phyloP scores from a whole-genome alignment of 2,888 invertebrate genomes.

The Cephus spinipes region DNA sequence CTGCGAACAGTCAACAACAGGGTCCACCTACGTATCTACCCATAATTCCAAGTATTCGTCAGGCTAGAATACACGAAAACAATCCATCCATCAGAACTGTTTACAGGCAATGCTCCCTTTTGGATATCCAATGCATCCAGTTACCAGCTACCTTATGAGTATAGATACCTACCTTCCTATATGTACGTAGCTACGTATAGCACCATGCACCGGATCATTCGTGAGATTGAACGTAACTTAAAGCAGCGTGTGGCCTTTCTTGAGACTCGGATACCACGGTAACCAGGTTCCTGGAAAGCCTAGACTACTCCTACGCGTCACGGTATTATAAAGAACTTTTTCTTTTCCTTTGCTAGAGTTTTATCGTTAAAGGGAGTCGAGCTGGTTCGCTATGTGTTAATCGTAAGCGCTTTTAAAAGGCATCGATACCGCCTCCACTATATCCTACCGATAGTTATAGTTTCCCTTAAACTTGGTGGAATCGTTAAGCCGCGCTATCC shows the following conservation, averaged over 20 bases:
- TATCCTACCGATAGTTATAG: background rate
- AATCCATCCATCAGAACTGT: constrained; percentile 49
- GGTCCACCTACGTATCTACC: background rate
- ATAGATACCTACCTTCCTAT: background rate
- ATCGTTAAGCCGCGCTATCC: background rate
- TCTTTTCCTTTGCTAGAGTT: background rate
- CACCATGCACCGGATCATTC: background rate
- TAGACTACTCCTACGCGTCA: background rate
- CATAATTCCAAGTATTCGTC: constrained; percentile 26
- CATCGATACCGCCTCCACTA: background rate
- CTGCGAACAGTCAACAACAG: constrained; percentile 33
- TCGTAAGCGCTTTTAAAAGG: background rate
- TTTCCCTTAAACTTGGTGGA: background rate
- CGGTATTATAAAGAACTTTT: background rate
- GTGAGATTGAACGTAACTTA: background rate
- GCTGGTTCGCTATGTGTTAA: background rate
- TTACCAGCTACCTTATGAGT: background rate
- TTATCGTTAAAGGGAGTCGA: background rate
- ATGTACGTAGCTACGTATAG: background rate
- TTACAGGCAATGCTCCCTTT: background rate
- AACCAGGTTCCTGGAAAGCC: background rate
- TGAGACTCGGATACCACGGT: background rate
- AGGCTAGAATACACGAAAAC: constrained; percentile 46
- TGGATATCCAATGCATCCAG: background rate
- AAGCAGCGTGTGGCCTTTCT: background rate